Evolutionary conservation across 2,797 vertebrate species (phyloP).

Genomic region (Kryptopterus vitreolus): DNA sequence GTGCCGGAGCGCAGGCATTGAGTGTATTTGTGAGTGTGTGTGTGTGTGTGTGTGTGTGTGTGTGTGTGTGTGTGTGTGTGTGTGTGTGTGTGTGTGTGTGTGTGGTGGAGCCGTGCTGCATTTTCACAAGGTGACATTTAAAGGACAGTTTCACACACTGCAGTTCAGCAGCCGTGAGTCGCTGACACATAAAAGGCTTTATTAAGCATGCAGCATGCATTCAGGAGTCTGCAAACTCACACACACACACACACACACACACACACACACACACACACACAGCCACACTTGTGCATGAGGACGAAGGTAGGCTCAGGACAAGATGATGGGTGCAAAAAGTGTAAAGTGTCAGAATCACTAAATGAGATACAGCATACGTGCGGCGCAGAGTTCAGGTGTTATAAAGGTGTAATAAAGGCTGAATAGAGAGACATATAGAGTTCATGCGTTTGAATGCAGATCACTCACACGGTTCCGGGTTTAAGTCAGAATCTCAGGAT

Average conservation of each 20-base stretch:
- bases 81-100: slow-evolving; percentile 13
- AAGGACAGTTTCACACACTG: slow-evolving; percentile 66
- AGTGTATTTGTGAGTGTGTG: slow-evolving; percentile 16
- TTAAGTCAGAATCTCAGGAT: too few species aligned
- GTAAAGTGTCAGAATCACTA: slow-evolving; percentile 14
- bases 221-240: slow-evolving; percentile 25
- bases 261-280: slow-evolving; percentile 9
- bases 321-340: background rate
- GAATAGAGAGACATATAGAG: too few species aligned
- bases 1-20: too few species aligned
- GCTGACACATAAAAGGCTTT: slow-evolving; percentile 62
- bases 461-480: too few species aligned
- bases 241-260: slow-evolving; percentile 15
- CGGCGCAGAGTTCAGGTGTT: background rate
- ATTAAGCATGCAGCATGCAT: slow-evolving; percentile 59
- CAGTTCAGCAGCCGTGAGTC: slow-evolving; percentile 52
- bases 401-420: too few species aligned
- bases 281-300: background rate
- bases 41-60: slow-evolving; percentile 17
- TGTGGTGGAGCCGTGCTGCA: slow-evolving; percentile 51
- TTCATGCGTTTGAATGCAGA: too few species aligned
- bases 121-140: slow-evolving; percentile 73
- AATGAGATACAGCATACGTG: background rate
- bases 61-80: slow-evolving; percentile 25
- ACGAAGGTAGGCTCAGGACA: background rate